Evolutionary conservation across 1,140 invertebrate species (phyloP), one percentile per base, ranked within the genome.

Genomic region (Sycobia sp.): DNA sequence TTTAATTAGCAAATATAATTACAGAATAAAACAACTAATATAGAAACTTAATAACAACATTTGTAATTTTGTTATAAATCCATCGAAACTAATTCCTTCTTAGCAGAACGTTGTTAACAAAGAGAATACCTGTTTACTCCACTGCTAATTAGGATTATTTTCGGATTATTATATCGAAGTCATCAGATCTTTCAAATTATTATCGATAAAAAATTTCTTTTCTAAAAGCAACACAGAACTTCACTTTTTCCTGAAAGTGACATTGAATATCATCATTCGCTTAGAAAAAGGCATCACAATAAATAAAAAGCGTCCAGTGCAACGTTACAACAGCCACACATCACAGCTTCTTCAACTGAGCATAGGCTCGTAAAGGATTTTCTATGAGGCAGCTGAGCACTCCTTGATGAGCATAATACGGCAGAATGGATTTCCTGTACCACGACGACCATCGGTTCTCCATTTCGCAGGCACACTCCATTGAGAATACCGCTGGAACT

Each of bases 391-490:
- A 78, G 23, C 68, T 70, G 53, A 68, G 51, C 25, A 71, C 65
- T n/a, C 63, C 71, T 38, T 75, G 72, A 43, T 67, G 71, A 61
- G 73, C 73, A 20, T 78, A 77, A 67, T 77, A 78, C 46, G 76
- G 76, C 55, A 71, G 44, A 49, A 76, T 70, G 25, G 68, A 47
- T 23, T 60, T 50, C 22, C 71, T 65, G 50, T 69, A 65, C 23
- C 56, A 56, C 23, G 76, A 76, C 76, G 73, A 73, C 60, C 54
- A 63, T 38, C 67, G 53, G 41, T 67, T 29, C 57, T 77, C 76
- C 73, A 75, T 70, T 64, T 74, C 73, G 55, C 77, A 81, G 55
- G 74, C 71, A 36, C 77, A 79, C 27, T 79, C 75, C 75, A 77
- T 77, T 22, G 69, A 70, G 57, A 73, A 73, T 47, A 73, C 49